A percentile compares a stretch with the other conserved stretches of the same genome.
These are phyloP conservation scores for Telmatochromis bifrenatus DNA, from an alignment of 2,113 vertebrate species.

Conservation along the genomic window DNA sequence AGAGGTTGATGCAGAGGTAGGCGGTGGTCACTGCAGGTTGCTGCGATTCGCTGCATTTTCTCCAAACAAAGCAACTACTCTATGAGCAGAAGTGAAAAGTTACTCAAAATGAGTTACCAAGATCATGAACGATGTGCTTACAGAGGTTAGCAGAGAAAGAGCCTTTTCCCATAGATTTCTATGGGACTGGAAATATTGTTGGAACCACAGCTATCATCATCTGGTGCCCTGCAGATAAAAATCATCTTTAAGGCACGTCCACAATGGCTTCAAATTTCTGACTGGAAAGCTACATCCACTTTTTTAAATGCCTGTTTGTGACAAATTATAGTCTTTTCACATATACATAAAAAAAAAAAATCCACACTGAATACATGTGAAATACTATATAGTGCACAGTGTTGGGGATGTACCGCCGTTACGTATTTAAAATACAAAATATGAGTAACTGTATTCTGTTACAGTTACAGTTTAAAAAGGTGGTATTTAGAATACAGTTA, in stretches of 20 bases:
- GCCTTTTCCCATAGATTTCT: neutral
- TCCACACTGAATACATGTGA: neutral
- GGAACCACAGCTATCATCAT: neutral
- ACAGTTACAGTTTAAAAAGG: too few species aligned
- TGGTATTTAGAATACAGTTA: too few species aligned
- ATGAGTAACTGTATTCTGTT: too few species aligned
- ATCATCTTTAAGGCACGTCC: neutral
- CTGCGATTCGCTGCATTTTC: neutral
- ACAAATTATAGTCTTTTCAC: neutral
- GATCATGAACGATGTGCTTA: neutral
- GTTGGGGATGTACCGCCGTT: too few species aligned
- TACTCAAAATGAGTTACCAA: neutral
- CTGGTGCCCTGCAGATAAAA: fast-evolving
- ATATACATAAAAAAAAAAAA: neutral
- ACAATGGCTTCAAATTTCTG: neutral
- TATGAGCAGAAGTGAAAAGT: neutral
- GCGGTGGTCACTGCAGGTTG: neutral
- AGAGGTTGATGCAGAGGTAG: neutral
- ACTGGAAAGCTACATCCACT: neutral
- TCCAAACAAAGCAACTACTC: neutral
- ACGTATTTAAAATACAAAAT: too few species aligned
- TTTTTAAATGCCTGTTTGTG: neutral
- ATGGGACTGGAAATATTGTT: neutral
- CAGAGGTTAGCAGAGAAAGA: neutral
- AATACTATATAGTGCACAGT: neutral